Base-by-base conservation (phyloP, 2,113 vertebrate species). In the Conger conger region DNA sequence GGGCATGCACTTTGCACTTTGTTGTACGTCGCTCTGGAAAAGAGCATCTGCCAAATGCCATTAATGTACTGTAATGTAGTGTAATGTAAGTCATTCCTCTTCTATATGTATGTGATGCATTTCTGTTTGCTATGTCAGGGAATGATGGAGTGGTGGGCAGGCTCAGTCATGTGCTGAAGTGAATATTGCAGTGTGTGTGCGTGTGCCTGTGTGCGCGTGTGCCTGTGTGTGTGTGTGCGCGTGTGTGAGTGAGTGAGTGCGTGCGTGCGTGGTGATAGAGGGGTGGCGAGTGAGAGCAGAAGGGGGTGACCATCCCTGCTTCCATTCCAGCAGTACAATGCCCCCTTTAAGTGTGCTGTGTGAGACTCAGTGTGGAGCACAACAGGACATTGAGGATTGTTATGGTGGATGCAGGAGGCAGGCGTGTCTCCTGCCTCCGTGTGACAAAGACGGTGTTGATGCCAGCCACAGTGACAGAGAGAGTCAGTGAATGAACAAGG, bases 261-360 rank as follows among this genome's bases (percentile, higher is more conserved):
- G 17, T 86, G 30, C 36, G 84, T 89, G 63, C 15, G 4, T 54
- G 45, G 15, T 9, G 45, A 50, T 6, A 4, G 45, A 63, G 81
- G 20, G 81, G 50, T 9, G 33, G 53, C 6, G 81, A 82, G 57
- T 27, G 36, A 15, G 6, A 82, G 82, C 45, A 50, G 45, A 50
- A 50, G n/a, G 68, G n/a, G 68, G n/a, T 73, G 68, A 33, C 27
- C 27, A 27, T n/a, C 23, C 6, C 45, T 38, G 30, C 40, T 9
- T 30, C 79, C 15, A 17, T 20, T 17, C 27, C 76, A 40, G 53
- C 36, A 78, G 4, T 18, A 91, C 85, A 92, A 85, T 86, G 82
- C 84, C 88, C n/a, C 90, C 93, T 93, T 93, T 89, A 57, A 53
- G 42, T 76, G 40, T 9, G n/a, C 35, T 30, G 68, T 78, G 33